Evolutionary conservation across 1,140 invertebrate genomes (phyloP).

Genomic region (Caligus rogercresseyi): DNA sequence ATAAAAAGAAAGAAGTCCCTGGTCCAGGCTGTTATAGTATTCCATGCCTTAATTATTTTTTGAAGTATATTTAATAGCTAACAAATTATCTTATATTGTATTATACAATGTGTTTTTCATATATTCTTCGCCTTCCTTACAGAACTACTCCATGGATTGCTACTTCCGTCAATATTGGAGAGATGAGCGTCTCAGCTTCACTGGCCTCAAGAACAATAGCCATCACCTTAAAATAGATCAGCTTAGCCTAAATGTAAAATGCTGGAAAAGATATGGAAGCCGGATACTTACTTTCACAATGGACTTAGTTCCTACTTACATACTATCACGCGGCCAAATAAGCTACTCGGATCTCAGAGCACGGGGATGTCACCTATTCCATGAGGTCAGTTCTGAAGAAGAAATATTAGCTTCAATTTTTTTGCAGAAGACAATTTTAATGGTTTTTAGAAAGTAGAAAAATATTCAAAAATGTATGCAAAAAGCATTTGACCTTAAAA

Average conservation of each 20-base stretch:
- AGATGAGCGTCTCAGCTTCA: constrained; percentile 36
- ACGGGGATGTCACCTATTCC: constrained; percentile 42
- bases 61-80: too few species aligned
- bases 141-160: constrained; percentile 43
- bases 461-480: constrained; percentile 1
- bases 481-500: not conserved
- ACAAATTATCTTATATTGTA: too few species aligned
- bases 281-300: constrained; percentile 45
- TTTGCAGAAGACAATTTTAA: too few species aligned
- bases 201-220: constrained; percentile 30
- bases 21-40: too few species aligned
- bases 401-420: too few species aligned
- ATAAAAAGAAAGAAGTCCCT: too few species aligned
- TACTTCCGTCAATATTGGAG: constrained; percentile 44
- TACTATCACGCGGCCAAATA: constrained; percentile 43
- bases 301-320: constrained; percentile 42
- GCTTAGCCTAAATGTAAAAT: constrained; percentile 26
- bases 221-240: constrained; percentile 31
- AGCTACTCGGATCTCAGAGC: constrained; percentile 39
- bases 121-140: too few species aligned
- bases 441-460: constrained; percentile 4
- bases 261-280: constrained; percentile 39
- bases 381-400: constrained; percentile 36
- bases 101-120: too few species aligned
- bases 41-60: too few species aligned